phyloP scores from a whole-genome alignment of 2,113 vertebrate genomes.

The Anguilla rostrata region DNA sequence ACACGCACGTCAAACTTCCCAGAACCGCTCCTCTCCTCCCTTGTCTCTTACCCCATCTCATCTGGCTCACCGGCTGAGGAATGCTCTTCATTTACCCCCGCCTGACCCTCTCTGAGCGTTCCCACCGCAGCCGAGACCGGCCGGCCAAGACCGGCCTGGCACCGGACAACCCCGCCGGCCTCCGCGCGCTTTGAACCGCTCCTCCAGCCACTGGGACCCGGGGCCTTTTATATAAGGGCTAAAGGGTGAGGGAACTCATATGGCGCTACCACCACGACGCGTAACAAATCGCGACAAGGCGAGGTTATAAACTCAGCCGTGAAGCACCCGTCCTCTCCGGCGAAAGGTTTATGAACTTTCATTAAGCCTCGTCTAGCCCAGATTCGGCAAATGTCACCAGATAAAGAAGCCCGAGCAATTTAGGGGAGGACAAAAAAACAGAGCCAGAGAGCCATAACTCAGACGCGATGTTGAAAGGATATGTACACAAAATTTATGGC shows the following conservation, averaged over 20 bases:
- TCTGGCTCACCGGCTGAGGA: constrained; percentile 6
- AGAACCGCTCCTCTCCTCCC: constrained; percentile 26
- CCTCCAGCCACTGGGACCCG: constrained; percentile 22
- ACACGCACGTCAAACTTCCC: not conserved
- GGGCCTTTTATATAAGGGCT: constrained; percentile 29
- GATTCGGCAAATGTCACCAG: constrained; percentile 53
- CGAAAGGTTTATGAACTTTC: constrained; percentile 23
- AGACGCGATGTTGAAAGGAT: constrained; percentile 43
- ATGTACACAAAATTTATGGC: constrained; percentile 66
- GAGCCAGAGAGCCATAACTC: constrained; percentile 14
- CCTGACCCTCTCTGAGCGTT: constrained; percentile 31
- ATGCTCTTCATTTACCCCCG: constrained; percentile 28
- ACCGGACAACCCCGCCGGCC: constrained; percentile 19
- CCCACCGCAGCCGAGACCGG: not conserved
- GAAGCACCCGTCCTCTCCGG: constrained; percentile 13
- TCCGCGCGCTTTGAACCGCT: constrained; percentile 15
- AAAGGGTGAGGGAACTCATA: constrained; percentile 30
- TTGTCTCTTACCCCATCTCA: constrained; percentile 2
- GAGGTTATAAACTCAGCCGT: constrained; percentile 32
- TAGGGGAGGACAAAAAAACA: constrained; percentile 37
- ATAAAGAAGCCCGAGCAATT: not conserved
- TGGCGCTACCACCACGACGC: constrained; percentile 25
- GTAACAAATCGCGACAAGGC: constrained; percentile 39
- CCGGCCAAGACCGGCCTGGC: constrained; percentile 3
- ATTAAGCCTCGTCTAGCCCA: constrained; percentile 66